Base-by-base conservation (phyloP, 2,888 invertebrate genomes). In the Steinernema hermaphroditum region DNA sequence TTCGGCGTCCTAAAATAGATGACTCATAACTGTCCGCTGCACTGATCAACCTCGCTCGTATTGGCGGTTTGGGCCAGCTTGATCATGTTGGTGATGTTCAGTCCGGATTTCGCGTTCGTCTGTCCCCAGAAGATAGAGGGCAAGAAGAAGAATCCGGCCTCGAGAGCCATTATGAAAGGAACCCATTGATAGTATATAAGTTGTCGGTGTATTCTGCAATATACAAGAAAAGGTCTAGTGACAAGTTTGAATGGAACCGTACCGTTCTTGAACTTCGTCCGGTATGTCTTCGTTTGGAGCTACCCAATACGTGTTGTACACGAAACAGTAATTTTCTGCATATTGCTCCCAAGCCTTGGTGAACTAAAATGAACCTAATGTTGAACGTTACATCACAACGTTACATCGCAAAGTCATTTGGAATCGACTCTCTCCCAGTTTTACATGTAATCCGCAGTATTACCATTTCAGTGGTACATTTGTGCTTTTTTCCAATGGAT, bases 271-370 rank as follows among this genome's bases (percentile, higher is more conserved):
- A 0, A 82, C 71, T 12, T 73, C 70, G 0, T 32, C 27, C 0
- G 85, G 85, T 4, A 85, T 76, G 22, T 83, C 76, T 14, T 83
- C 83, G 27, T 80, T 78, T 14, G 85, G 82, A 49, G 78, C 74
- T 34, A 85, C 84, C 83, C 83, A 85, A 73, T 83, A 85, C 14
- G 85, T 85, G 68, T 85, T 85, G 73, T 84, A 83, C 19, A 85
- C 83, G 75, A 85, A 83, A 75, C 83, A 85, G 74, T 85, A 85
- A 72, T 85, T 83, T 75, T 85, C 85, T 37, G 84, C 84, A 71
- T 84, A 85, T 71, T 85, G 82, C 68, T 85, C 85, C 84, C 84
- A 85, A 1, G 82, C 81, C 69, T 78, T 77, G 9, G 80, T 78
- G 74, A 85, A 84, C 80, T 84, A 72, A 71, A 50, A 68, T 27